Conservation (phyloP, 1,140 invertebrate species). For the Trissolcus basalis region DNA sequence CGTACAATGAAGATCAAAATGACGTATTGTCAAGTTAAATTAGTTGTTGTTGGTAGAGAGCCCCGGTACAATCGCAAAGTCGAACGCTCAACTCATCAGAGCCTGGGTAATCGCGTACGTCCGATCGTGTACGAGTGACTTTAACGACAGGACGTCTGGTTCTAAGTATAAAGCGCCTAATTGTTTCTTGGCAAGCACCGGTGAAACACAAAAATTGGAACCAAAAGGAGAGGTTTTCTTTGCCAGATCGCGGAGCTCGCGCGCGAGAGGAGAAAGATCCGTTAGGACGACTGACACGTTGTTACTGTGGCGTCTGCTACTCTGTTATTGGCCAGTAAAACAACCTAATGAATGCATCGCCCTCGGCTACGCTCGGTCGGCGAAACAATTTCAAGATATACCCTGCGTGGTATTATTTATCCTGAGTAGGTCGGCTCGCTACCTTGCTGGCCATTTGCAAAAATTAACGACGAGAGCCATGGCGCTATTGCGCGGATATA, state of each 20-base stretch:
- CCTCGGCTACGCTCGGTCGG: slow-evolving; percentile 61
- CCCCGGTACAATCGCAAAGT: too few species aligned
- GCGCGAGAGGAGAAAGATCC: slow-evolving; percentile 65
- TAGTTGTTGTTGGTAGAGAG: too few species aligned
- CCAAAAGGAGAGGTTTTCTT: slow-evolving; percentile 17
- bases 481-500: slow-evolving; percentile 52
- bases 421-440: slow-evolving; percentile 62
- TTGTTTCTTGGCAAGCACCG: slow-evolving; percentile 54
- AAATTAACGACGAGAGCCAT: slow-evolving; percentile 55
- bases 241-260: slow-evolving; percentile 21
- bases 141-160: slow-evolving; percentile 35
- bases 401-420: slow-evolving; percentile 61
- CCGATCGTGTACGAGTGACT: slow-evolving; percentile 15
- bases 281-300: slow-evolving; percentile 74
- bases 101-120: slow-evolving; percentile 6
- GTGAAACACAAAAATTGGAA: slow-evolving; percentile 52
- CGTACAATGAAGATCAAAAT: too few species aligned
- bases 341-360: slow-evolving; percentile 74
- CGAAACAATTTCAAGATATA: slow-evolving; percentile 68
- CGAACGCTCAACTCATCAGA: too few species aligned
- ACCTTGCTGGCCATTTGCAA: slow-evolving; percentile 52
- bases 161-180: slow-evolving; percentile 47
- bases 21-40: too few species aligned
- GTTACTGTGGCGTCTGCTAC: slow-evolving; percentile 68
- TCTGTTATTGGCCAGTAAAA: slow-evolving; percentile 74